Evolutionary conservation across 1,140 invertebrate genomes (phyloP), one percentile per base, ranked within the genome.

Genomic region (Drosophila sechellia): DNA sequence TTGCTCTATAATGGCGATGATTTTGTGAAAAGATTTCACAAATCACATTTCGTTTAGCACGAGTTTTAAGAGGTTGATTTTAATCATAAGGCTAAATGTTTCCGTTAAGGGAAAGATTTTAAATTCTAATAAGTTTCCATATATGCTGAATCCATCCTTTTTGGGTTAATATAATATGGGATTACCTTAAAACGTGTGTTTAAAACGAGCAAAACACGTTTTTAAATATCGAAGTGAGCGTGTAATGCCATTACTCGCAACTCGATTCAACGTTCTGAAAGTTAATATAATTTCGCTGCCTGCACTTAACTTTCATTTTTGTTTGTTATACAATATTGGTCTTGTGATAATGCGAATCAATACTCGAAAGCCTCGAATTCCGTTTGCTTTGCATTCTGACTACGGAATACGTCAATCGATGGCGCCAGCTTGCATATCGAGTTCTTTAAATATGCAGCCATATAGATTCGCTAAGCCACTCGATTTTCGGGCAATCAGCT

Each of bases 391-490:
- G 66, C 50, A 69, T 48, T 68, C 45, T 15, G 12, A 31, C 27
- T 11, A 15, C n/a, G 65, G 57, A 70, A 20, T 70, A 70, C 68
- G 68, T 71, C 68, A 71, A 71, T 70, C 64, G 65, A 65, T 25
- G 65, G 68, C 68, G 68, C 50, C 65, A 57, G 42, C 68, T 22
- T 49, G 68, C 53, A 70, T 70, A 71, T 71, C 43, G 65, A 71
- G 37, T 70, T 70, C 65, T 57, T 49, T 31, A 57, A 71, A 71
- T 70, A 71, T 49, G 68, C 50, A 49, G 52, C 43, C 66, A 70
- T 70, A 70, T 70, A 70, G 66, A 70, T 70, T 70, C 50, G 27
- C 25, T 40, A n/a, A 17, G 37, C 63, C 48, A 69, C 39, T 69
- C 42, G 66, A 70, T 70, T 69, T 70, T 57, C 20, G 12, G 34